Evolutionary conservation across 1,140 invertebrate species (phyloP).

Genomic region (Drosophila erecta): DNA sequence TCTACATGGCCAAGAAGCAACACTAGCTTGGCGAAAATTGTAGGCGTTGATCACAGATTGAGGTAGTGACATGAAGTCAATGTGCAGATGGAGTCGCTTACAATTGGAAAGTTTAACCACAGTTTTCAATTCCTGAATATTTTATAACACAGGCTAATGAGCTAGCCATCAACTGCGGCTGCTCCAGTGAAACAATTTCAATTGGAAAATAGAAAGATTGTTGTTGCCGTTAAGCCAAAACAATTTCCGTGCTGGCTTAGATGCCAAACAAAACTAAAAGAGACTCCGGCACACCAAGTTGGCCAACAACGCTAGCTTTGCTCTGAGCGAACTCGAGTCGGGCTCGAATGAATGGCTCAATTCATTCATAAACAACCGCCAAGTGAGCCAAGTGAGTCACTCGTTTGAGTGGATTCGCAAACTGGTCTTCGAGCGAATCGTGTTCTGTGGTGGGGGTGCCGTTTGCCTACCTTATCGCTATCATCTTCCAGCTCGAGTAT

Average conservation of each 20-base stretch:
- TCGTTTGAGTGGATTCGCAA: constrained; percentile 46
- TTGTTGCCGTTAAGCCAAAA: constrained; percentile 64
- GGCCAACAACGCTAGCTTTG: constrained; percentile 30
- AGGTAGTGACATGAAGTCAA: constrained; percentile 18
- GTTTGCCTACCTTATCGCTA: constrained; percentile 78
- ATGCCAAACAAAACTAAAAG: constrained; percentile 49
- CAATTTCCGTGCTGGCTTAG: constrained; percentile 70
- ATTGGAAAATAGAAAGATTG: constrained; percentile 47
- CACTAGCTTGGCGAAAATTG: not conserved
- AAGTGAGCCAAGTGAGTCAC: constrained; percentile 21
- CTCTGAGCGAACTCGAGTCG: constrained; percentile 22
- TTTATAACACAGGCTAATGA: constrained; percentile 38
- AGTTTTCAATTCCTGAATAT: constrained; percentile 48
- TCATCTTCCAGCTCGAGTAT: constrained; percentile 86
- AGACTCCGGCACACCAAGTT: constrained; percentile 30
- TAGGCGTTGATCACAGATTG: constrained; percentile 31
- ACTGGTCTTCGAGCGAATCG: constrained; percentile 57
- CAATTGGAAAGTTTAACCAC: constrained; percentile 47
- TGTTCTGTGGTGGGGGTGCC: not conserved
- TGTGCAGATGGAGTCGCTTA: constrained; percentile 4
- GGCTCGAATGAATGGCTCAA: constrained; percentile 42
- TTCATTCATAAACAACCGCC: constrained; percentile 68
- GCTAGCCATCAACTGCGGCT: constrained; percentile 43
- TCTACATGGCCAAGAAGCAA: constrained; percentile 15
- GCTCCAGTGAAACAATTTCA: constrained; percentile 59